Conservation (phyloP, 2,888 invertebrate species). For the Cosmopolites sordidus region DNA sequence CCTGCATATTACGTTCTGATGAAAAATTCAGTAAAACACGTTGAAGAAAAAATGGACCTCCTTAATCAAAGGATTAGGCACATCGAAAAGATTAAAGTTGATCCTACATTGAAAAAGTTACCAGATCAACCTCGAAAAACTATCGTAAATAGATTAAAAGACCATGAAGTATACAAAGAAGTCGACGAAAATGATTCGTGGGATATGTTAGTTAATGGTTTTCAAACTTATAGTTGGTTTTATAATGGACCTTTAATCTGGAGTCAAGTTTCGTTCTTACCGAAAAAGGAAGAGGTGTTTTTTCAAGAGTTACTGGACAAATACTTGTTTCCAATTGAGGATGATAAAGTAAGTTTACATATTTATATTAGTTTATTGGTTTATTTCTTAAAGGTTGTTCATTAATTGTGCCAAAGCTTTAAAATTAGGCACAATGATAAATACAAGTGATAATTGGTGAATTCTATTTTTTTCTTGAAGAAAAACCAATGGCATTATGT, state of each 20-base stretch:
- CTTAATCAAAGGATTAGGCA: constrained; percentile 3
- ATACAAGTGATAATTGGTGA: too few relatives aligned
- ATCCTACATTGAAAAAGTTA: constrained; percentile 14
- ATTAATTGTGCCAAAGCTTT: too few relatives aligned
- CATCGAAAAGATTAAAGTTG: constrained; percentile 42
- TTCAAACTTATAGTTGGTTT: constrained; percentile 57
- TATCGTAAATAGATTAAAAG: too few relatives aligned
- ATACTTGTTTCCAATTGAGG: constrained; percentile 70
- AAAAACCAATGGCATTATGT: too few relatives aligned
- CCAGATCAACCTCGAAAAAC: constrained; percentile 22
- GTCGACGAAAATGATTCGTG: constrained; percentile 46
- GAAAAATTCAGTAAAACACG: constrained; percentile 29
- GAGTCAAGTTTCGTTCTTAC: constrained; percentile 57
- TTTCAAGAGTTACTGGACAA: constrained; percentile 73
- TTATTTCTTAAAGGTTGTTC: constrained; percentile 32
- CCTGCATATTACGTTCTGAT: too few relatives aligned
- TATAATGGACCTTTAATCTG: constrained; percentile 61
- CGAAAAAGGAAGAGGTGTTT: constrained; percentile 65
- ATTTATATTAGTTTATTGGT: too few relatives aligned
- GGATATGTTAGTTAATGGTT: constrained; percentile 56
- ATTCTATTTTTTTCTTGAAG: too few relatives aligned
- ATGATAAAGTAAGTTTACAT: constrained; percentile 53
- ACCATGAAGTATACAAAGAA: constrained; percentile 11
- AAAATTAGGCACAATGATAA: too few relatives aligned
- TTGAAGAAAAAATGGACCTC: constrained; percentile 47